Base-by-base conservation (phyloP, 1,140 invertebrate species). In the Oryctes rhinoceros region DNA sequence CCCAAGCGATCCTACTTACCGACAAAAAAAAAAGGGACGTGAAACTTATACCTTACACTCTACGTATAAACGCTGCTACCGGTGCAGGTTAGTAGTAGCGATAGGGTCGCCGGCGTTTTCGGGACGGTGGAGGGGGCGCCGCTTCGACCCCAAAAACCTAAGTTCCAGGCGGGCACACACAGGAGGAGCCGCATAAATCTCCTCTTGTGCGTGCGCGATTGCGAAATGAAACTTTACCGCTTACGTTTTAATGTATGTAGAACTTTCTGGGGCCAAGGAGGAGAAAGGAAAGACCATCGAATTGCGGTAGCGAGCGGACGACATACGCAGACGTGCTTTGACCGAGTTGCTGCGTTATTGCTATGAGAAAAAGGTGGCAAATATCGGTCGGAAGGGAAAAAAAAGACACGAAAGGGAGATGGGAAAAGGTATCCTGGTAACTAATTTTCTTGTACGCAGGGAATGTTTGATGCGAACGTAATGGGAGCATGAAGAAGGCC, bases 221-320 rank as follows among this genome's bases (percentile, higher is more conserved):
- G 13, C 49, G 49, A 53, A 53, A 53, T 53, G 49, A 53, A 53
- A 53, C 49, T 53, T 53, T 53, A 53, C 49, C 49, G 49, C 49
- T 53, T 53, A 53, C 49, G n/a, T 53, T 53, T 53, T 53, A 53
- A 53, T 53, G 49, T 53, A 53, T 53, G 49, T 53, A 53, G 49
- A 53, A 53, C 9, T 53, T 53, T 53, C 49, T 10, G 39, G 39
- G 49, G 49, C 11, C 0, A 53, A 11, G n/a, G n/a, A 18, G 13
- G 47, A 15, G 13, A 48, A 3, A 48, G n/a, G 49, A 4, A 18
- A 53, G 49, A 4, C n/a, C 49, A 15, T 15, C 0, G 49, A 11
- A 18, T 53, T 13, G 49, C 13, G 49, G n/a, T 18, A 11, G 49
- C n/a, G 13, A 18, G 13, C 49, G 49, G n/a, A 13, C 49, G 7